A percentile compares a stretch with the other conserved stretches of the same genome.
phyloP scores from a whole-genome alignment of 2,888 invertebrate genomes.

The Hipparchia semele region DNA sequence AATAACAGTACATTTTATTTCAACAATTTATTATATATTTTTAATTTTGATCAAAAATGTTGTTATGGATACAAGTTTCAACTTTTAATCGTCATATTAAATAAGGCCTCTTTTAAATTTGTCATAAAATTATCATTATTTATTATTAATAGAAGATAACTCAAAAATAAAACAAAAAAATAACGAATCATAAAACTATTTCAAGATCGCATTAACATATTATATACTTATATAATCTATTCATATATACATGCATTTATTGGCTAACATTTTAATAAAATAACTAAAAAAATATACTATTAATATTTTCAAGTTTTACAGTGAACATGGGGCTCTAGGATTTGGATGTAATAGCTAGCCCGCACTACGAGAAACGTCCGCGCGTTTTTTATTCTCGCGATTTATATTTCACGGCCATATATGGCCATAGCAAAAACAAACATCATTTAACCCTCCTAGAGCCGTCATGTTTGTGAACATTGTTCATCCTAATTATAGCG shows the following conservation, averaged over 20 bases:
- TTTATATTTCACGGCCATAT: no score
- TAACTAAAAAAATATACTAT: neutral
- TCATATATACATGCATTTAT: no score
- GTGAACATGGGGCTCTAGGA: no score
- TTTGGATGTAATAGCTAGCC: no score
- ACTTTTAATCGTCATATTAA: no score
- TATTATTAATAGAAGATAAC: neutral
- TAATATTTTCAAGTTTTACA: no score
- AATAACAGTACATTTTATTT: neutral
- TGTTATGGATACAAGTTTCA: no score
- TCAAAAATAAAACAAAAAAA: neutral
- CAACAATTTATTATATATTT: neutral
- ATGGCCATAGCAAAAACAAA: neutral
- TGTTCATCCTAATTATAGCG: constrained; percentile 67
- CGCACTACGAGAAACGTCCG: no score
- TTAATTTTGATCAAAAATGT: neutral
- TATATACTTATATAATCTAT: no score
- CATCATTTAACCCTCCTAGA: constrained; percentile 51
- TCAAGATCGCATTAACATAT: neutral
- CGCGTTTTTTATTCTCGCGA: no score
- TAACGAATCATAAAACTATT: neutral
- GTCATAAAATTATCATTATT: neutral
- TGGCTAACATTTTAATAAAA: neutral
- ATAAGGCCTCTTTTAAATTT: neutral
- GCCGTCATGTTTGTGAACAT: constrained; percentile 66